Base-by-base conservation (phyloP, 2,888 invertebrate genomes). In the Amblyjoppa proteus region DNA sequence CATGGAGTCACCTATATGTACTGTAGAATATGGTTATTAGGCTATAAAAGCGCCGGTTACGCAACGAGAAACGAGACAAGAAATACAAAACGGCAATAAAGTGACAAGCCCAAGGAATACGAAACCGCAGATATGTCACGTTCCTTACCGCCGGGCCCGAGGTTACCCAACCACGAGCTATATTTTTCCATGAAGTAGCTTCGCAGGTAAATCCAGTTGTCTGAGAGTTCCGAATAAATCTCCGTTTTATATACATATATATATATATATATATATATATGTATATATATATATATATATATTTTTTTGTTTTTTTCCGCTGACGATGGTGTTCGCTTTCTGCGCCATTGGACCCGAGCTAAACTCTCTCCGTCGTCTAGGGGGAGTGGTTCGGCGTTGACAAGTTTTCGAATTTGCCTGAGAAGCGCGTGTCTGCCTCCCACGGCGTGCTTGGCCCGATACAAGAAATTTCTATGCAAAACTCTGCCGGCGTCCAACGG, bases 371-470 rank as follows among this genome's bases (percentile, higher is more conserved):
- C 28, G 51, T 34, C 28, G 51, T 56, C 74, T 76, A 49, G 13
- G 45, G 45, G 20, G 41, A 49, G 58, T 25, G 73, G 64, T 61
- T 73, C 49, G 68, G 85, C 75, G 87, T 80, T 87, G 87, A 85
- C 88, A 90, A 90, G 90, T 89, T 90, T 91, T 90, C 88, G 91
- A 90, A 90, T 91, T 91, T 91, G 73, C 87, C 77, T 79, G 84
- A 38, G 78, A 53, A 70, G 84, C 80, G 83, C 75, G 79, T 82
- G 80, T 80, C 80, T 81, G 51, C 58, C 41, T 73, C 78, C 70
- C 66, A 58, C 66, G 56, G 71, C 56, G 56, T 81, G 53, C 69
- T 66, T 56, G 49, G 45, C 76, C 76, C 85, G 87, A 86, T 87
- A 81, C 77, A 87, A 86, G 87, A 87, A 89, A 90, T 90, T 90